A percentile compares a stretch with the other conserved stretches of the same genome.
Evolutionary conservation across 2,797 vertebrate genomes (phyloP).

Genomic region (Oreortyx pictus): DNA sequence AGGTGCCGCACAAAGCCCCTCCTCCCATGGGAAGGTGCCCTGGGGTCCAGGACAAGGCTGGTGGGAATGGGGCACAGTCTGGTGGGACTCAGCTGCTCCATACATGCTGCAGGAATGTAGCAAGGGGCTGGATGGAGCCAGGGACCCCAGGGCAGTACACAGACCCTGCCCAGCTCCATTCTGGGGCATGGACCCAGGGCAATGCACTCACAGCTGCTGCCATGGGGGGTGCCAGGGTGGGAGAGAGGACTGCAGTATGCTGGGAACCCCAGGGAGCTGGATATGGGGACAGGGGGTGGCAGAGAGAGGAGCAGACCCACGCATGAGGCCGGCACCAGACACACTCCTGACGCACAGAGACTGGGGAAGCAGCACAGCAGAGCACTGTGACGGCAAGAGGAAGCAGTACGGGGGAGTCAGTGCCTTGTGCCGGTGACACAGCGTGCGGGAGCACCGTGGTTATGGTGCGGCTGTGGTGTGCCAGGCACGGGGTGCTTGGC

Average conservation of each 20-base stretch:
- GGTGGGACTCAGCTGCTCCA: rapidly evolving
- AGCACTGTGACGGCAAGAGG: background rate
- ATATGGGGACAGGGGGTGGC: background rate
- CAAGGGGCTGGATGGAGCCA: background rate
- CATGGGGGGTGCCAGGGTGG: too few species aligned
- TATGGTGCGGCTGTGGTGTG: background rate
- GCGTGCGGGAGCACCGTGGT: background rate
- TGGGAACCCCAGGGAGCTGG: rapidly evolving
- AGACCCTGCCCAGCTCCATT: rapidly evolving
- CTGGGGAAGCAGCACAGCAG: background rate
- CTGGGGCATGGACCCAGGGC: too few species aligned
- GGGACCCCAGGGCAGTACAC: background rate
- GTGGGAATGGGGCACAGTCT: rapidly evolving
- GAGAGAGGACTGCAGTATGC: background rate
- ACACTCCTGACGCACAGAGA: rapidly evolving
- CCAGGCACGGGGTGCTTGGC: rapidly evolving
- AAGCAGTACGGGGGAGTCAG: constrained; percentile 3
- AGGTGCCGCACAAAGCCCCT: rapidly evolving
- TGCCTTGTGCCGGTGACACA: constrained; percentile 53
- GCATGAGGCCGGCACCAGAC: rapidly evolving
- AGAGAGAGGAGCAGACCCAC: background rate
- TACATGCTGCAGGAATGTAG: background rate
- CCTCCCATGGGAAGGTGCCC: background rate
- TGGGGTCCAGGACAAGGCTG: rapidly evolving
- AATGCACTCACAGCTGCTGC: background rate